phyloP scores from a whole-genome alignment of 2,888 invertebrate genomes.

The Cerceris ruficornis region DNA sequence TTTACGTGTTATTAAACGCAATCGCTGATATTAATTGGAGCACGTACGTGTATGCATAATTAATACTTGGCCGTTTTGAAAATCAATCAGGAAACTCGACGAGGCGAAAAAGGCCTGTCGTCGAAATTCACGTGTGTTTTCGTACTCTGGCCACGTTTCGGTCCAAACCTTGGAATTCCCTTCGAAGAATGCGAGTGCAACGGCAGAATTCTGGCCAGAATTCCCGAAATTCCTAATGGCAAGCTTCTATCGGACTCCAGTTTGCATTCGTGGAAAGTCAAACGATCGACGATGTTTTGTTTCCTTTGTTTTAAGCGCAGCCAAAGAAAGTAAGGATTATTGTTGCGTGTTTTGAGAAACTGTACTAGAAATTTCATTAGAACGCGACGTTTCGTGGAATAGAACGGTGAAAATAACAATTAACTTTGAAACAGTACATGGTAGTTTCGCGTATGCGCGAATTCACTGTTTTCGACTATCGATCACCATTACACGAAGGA shows the following conservation, averaged over 20 bases:
- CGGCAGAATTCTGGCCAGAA: constrained; percentile 19
- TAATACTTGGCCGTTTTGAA: too few relatives aligned
- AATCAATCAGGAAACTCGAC: neutral
- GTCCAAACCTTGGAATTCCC: constrained; percentile 29
- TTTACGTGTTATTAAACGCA: too few relatives aligned
- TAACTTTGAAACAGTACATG: neutral
- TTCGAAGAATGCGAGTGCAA: constrained; percentile 42
- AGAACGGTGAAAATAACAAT: neutral
- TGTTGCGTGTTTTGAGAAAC: neutral
- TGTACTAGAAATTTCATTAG: neutral
- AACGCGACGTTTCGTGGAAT: neutral
- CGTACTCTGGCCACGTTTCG: constrained; percentile 43
- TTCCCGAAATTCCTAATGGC: constrained; percentile 51
- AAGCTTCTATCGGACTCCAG: constrained; percentile 13
- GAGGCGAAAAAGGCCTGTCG: neutral
- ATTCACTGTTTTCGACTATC: neutral
- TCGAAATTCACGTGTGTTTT: constrained; percentile 15
- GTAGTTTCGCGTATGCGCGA: neutral
- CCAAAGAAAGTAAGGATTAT: too few relatives aligned
- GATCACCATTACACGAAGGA: neutral
- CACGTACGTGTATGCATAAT: too few relatives aligned
- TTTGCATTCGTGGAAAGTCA: constrained; percentile 23
- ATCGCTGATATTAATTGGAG: too few relatives aligned
- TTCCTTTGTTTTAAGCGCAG: neutral
- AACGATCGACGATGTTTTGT: neutral